Conservation (phyloP, 2,797 vertebrate species). For the Carapus acus region DNA sequence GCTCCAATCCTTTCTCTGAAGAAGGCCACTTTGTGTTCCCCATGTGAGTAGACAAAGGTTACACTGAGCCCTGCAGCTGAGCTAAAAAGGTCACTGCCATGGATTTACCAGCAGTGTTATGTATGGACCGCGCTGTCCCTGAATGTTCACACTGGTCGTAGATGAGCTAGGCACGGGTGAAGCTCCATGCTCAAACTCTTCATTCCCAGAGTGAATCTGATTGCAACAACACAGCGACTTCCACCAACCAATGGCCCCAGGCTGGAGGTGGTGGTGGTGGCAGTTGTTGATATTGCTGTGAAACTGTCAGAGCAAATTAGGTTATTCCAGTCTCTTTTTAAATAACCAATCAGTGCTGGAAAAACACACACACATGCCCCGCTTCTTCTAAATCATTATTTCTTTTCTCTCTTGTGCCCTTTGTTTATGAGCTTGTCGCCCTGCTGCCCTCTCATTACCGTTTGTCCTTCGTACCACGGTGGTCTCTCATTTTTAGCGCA, state of each 20-base stretch:
- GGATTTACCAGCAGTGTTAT: too few relatives aligned
- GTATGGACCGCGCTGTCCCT: too few relatives aligned
- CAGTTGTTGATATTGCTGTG: too few relatives aligned
- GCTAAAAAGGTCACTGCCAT: background rate
- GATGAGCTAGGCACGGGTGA: background rate
- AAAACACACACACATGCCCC: conserved; percentile 1
- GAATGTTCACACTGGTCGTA: background rate
- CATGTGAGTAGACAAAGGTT: background rate
- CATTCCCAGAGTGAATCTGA: background rate
- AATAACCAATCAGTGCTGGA: background rate
- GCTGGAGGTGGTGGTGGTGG: too few relatives aligned
- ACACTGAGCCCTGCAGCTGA: background rate
- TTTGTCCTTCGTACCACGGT: conserved; percentile 14
- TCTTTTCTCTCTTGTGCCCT: conserved; percentile 8
- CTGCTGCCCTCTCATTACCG: conserved; percentile 2
- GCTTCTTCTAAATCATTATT: background rate
- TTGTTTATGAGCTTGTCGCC: conserved; percentile 3
- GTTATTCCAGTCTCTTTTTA: background rate
- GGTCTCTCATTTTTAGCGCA: conserved; percentile 1
- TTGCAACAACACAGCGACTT: background rate
- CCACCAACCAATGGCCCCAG: too few relatives aligned
- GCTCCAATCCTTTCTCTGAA: background rate
- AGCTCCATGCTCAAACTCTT: background rate
- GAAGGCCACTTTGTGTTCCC: background rate
- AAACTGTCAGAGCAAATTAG: conserved; percentile 5